Conservation (phyloP, 2,113 vertebrate species). For the Motacilla tschutschensis region DNA sequence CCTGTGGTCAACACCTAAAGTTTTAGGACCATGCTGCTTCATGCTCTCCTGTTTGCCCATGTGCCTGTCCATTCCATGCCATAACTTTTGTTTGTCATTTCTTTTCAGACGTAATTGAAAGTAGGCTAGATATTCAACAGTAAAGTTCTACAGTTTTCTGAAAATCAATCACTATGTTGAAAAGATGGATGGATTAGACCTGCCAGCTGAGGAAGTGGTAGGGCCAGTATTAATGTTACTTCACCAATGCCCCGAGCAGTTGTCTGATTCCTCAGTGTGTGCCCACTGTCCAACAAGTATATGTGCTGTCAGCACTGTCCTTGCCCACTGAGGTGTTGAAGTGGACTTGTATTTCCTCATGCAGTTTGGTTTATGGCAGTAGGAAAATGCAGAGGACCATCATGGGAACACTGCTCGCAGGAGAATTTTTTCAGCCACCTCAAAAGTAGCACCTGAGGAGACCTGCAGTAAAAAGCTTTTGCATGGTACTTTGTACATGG, state of each 20-base stretch:
- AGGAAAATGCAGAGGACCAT: not conserved
- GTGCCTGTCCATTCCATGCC: not conserved
- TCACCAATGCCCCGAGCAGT: not conserved
- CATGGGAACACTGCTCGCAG: not conserved
- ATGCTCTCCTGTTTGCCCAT: not conserved
- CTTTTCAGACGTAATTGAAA: not conserved
- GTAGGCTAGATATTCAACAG: not conserved
- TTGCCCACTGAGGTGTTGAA: not conserved
- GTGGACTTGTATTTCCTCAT: not conserved
- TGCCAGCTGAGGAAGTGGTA: not conserved
- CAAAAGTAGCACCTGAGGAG: not conserved
- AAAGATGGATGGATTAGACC: not conserved
- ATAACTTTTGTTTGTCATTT: not conserved
- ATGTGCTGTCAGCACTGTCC: not conserved
- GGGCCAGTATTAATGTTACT: not conserved
- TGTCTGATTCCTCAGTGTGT: not conserved
- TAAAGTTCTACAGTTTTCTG: not conserved
- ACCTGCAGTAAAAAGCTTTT: not conserved
- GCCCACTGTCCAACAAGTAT: fast-evolving
- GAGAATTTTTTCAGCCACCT: not conserved
- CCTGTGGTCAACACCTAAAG: not conserved
- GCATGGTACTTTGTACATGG: fast-evolving
- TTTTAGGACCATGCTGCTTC: fast-evolving
- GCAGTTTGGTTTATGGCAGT: not conserved
- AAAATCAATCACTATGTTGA: not conserved